Conservation (phyloP, 1,140 invertebrate species). For the Heliconius eleuchia region DNA sequence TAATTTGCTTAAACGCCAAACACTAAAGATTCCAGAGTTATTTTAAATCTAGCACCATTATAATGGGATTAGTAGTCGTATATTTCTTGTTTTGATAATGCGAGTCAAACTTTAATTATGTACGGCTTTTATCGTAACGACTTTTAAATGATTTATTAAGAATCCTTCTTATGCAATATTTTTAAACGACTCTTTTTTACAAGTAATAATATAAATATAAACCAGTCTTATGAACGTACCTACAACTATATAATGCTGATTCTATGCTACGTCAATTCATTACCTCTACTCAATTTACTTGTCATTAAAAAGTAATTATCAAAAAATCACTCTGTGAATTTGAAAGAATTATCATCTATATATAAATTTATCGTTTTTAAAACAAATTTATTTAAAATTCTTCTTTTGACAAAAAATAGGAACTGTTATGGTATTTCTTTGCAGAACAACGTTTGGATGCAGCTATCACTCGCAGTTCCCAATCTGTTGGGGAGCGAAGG, state of each 20-base stretch:
- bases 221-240: no score
- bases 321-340: no score
- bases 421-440: slow-evolving; percentile 27
- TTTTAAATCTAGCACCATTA: not conserved
- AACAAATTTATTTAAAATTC: no score
- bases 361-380: no score
- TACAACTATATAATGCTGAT: no score
- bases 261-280: no score
- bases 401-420: not conserved
- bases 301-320: no score
- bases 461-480: slow-evolving; percentile 67
- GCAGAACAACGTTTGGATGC: slow-evolving; percentile 67
- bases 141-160: not conserved
- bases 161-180: not conserved
- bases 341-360: no score
- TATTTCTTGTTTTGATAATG: not conserved
- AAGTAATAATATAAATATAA: no score
- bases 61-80: not conserved
- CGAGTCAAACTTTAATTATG: not conserved
- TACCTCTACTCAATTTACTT: no score
- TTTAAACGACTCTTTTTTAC: no score
- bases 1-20: not conserved
- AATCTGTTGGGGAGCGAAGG: slow-evolving; percentile 71
- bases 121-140: not conserved
- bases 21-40: not conserved